phyloP scores from a whole-genome alignment of 2,888 invertebrate genomes.

The Peribatodes rhomboidaria region DNA sequence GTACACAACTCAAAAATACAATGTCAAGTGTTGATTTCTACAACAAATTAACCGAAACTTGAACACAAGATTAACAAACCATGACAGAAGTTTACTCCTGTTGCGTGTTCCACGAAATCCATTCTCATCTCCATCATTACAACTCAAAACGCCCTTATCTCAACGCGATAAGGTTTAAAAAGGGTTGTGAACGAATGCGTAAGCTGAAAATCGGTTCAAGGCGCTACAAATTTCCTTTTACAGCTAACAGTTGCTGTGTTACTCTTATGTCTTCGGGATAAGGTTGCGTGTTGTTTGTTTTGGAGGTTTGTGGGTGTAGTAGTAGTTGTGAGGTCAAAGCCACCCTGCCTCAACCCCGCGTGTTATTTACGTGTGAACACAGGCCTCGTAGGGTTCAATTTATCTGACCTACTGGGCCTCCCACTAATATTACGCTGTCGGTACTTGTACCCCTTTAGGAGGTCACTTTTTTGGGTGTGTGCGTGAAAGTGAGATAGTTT shows the following conservation, averaged over 20 bases:
- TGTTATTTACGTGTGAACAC: constrained; percentile 87
- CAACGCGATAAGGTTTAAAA: constrained; percentile 50
- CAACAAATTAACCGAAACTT: constrained; percentile 69
- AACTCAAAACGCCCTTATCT: constrained; percentile 50
- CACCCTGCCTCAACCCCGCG: constrained; percentile 79
- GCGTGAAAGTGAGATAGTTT: constrained; percentile 31
- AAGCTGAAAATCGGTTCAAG: constrained; percentile 43
- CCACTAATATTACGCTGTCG: constrained; percentile 79
- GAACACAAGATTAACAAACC: constrained; percentile 79
- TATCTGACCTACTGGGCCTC: constrained; percentile 86
- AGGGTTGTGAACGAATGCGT: constrained; percentile 35
- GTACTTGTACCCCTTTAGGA: constrained; percentile 69
- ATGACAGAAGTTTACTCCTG: constrained; percentile 80
- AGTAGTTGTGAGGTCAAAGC: constrained; percentile 56
- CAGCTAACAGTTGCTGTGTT: background rate
- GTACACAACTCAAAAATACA: constrained; percentile 5
- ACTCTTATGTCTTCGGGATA: constrained; percentile 16
- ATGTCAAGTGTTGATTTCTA: constrained; percentile 39
- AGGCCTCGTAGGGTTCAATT: constrained; percentile 84
- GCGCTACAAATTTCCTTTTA: constrained; percentile 31
- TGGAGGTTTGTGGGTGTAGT: constrained; percentile 20
- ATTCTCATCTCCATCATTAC: constrained; percentile 64
- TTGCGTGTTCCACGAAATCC: constrained; percentile 80
- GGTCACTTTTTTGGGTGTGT: constrained; percentile 59
- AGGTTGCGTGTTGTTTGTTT: constrained; percentile 24